Percentiles rank a stretch among this genome's conserved stretches.
phyloP scores from a whole-genome alignment of 1,140 invertebrate species.

The Ceratoteleas bidentatus region DNA sequence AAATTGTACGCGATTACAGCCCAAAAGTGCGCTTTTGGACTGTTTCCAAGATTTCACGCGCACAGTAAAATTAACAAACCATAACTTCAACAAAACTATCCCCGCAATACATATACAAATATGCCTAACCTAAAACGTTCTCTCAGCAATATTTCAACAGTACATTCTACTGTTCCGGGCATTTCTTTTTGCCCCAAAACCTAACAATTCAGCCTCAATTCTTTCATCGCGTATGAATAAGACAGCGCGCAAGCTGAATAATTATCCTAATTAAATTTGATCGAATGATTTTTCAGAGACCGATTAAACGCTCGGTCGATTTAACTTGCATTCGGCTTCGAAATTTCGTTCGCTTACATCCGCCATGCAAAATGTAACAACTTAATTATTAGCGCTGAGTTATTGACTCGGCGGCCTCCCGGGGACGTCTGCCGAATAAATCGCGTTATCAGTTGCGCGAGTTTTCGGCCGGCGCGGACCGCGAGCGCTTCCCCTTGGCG shows the following conservation, averaged over 20 bases:
- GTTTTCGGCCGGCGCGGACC: slow-evolving; percentile 33
- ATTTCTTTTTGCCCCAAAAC: too few relatives aligned
- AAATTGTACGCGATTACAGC: too few relatives aligned
- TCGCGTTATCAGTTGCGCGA: slow-evolving; percentile 25
- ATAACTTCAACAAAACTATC: too few relatives aligned
- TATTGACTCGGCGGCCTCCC: slow-evolving; percentile 21
- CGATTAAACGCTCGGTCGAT: background rate
- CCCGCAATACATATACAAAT: too few relatives aligned
- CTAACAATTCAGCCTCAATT: background rate
- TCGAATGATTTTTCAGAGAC: background rate
- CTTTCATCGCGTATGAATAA: background rate
- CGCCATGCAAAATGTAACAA: slow-evolving; percentile 29
- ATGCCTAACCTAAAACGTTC: too few relatives aligned
- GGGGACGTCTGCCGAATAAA: slow-evolving; percentile 16
- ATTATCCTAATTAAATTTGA: background rate
- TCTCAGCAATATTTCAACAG: too few relatives aligned
- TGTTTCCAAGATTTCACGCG: too few relatives aligned
- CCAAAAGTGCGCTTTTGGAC: too few relatives aligned
- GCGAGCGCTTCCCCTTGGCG: slow-evolving; percentile 24
- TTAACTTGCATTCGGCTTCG: slow-evolving; percentile 10
- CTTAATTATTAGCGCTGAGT: slow-evolving; percentile 36
- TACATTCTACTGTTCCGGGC: too few relatives aligned
- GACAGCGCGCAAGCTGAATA: background rate
- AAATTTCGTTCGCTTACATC: slow-evolving; percentile 27
- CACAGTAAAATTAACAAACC: too few relatives aligned